phyloP scores from a whole-genome alignment of 1,140 invertebrate genomes.

The Cataglyphis hispanica region DNA sequence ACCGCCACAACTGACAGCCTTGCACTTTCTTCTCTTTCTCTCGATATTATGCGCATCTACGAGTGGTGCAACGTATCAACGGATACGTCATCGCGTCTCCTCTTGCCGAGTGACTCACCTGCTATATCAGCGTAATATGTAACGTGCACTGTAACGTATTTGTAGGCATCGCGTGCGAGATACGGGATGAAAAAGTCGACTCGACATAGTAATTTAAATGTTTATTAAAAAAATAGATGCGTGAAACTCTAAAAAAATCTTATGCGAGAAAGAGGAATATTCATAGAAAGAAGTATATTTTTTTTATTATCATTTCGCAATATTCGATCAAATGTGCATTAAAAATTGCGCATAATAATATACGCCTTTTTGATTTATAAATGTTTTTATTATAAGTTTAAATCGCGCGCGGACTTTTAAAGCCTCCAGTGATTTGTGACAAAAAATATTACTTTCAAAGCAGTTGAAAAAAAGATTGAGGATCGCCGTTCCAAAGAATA shows the following conservation, averaged over 20 bases:
- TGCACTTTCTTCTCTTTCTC: slow-evolving; percentile 58
- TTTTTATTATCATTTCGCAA: not conserved
- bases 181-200: slow-evolving; percentile 23
- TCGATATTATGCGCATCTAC: slow-evolving; percentile 52
- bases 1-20: slow-evolving; percentile 14
- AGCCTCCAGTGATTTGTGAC: not conserved
- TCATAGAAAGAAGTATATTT: not conserved
- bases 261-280: not conserved
- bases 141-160: slow-evolving; percentile 3
- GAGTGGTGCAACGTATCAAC: slow-evolving; percentile 65
- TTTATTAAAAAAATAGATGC: not conserved
- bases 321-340: not conserved
- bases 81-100: slow-evolving; percentile 69
- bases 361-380: not conserved
- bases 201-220: not conserved
- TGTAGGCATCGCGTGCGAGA: slow-evolving; percentile 27
- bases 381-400: not conserved
- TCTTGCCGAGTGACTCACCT: slow-evolving; percentile 56
- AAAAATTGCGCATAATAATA: not conserved
- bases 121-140: slow-evolving; percentile 19
- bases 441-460: not conserved
- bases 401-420: not conserved
- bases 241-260: not conserved
- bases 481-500: slow-evolving; percentile 3
- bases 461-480: not conserved